Evolutionary conservation across 1,140 invertebrate species (phyloP), one percentile per base, ranked within the genome.

Genomic region (Brachionus manjavacas): DNA sequence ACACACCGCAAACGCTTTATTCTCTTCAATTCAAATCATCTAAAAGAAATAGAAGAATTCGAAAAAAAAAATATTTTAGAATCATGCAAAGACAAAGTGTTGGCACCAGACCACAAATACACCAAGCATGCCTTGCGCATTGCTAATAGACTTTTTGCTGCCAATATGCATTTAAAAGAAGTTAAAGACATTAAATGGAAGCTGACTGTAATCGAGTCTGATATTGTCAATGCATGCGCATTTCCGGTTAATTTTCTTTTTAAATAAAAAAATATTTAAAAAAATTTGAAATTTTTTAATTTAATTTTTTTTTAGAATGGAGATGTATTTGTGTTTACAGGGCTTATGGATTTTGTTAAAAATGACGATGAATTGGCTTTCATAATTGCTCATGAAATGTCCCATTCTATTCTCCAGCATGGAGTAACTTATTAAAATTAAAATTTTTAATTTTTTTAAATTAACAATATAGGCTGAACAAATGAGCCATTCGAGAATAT

Each of bases 361-460:
- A 92, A 89, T 86, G 91, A 92, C 85, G 92, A 93, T 87, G 91
- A 93, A 86, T 86, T 93, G 2, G 92, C 90, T 25, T 87, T 91
- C 68, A 88, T 93, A 72, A 86, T 93, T 41, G 91, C 91, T 20
- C 93, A 93, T 88, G 93, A 93, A 88, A 92, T 93, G 88, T 90
- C 92, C 41, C 93, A 93, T 88, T 91, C 90, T 74, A 85, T 93
- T 1, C 87, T 93, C 16, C 88, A 88, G 72, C 92, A 93, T 89
- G 88, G 88, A 4, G 92, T 92, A 90, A 89, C 89, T 87, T 0
- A 14, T 31, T 25, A 49, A 20, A 25, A 23, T 12, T 43, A 23
- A 41, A 20, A 72, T 23, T 16, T 20, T 41, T 12, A 0, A n/a
- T 49, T 43, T 25, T 41, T 43, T 74, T n/a, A 0, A 74, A 43